These are phyloP conservation scores for Mus caroli DNA, from an alignment of 2,797 vertebrate species.

Conservation along the genomic window DNA sequence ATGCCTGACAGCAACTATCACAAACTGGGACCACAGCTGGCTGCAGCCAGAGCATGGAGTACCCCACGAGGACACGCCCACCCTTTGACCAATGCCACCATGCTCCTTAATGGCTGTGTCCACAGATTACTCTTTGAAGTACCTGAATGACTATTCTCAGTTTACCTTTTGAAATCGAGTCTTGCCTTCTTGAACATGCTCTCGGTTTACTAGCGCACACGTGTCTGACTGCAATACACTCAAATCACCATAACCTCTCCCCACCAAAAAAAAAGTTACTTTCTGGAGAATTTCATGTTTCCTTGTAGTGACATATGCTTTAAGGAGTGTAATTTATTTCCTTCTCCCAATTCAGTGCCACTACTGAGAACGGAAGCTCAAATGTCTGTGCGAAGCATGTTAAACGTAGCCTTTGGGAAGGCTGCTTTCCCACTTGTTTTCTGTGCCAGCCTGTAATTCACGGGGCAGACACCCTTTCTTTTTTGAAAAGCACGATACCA, in stretches of 20 bases:
- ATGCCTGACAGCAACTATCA: neutral
- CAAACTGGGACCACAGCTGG: neutral
- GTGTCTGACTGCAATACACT: neutral
- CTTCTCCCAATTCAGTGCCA: slow-evolving; percentile 42
- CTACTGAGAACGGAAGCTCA: slow-evolving; percentile 75
- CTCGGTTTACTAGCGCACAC: neutral
- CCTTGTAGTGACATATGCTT: neutral
- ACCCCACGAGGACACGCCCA: neutral
- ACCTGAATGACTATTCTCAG: neutral
- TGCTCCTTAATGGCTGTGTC: neutral
- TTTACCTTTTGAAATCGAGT: neutral
- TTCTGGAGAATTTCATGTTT: slow-evolving; percentile 9
- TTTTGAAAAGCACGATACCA: neutral
- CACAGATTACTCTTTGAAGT: neutral
- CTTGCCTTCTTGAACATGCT: neutral
- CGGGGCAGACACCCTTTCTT: neutral
- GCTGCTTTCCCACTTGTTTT: neutral
- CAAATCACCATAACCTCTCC: neutral
- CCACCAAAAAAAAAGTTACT: neutral
- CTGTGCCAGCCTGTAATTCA: slow-evolving; percentile 88
- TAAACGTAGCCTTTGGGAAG: slow-evolving; percentile 87
- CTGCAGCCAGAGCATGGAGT: neutral
- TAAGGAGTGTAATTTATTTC: slow-evolving; percentile 15
- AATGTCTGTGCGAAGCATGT: slow-evolving; percentile 87
- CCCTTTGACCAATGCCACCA: neutral